Evolutionary conservation across 2,113 vertebrate species (phyloP).

Genomic region (Nematolebias whitei): DNA sequence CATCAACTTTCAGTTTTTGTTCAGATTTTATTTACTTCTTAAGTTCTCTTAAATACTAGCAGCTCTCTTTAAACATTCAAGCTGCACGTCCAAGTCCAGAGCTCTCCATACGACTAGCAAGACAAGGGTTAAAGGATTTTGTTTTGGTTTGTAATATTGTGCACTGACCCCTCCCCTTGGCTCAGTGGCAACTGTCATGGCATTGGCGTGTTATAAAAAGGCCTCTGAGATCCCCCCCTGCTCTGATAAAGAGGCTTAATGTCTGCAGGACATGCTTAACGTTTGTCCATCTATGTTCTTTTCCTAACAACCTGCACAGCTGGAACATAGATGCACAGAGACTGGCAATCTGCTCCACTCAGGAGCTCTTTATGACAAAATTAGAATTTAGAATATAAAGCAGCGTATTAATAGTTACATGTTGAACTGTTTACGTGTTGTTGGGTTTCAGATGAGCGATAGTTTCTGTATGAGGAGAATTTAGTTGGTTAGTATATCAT

Average conservation of each 20-base stretch:
- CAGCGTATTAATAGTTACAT: constrained; percentile 45
- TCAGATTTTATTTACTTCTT: no score
- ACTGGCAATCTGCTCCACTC: constrained; percentile 58
- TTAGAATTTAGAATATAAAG: constrained; percentile 31
- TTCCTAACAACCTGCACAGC: constrained; percentile 62
- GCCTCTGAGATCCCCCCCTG: constrained; percentile 62
- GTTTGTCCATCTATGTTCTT: constrained; percentile 73
- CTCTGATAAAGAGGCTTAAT: constrained; percentile 78
- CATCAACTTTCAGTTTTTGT: no score
- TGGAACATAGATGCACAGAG: constrained; percentile 73
- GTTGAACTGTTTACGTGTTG: constrained; percentile 51
- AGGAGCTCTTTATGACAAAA: constrained; percentile 74
- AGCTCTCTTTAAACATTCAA: background rate
- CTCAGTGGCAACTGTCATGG: constrained; percentile 43
- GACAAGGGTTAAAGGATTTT: constrained; percentile 74
- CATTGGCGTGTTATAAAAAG: constrained; percentile 80
- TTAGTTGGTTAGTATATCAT: no score
- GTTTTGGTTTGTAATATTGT: constrained; percentile 74
- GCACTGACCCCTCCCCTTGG: constrained; percentile 68
- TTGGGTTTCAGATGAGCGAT: constrained; percentile 52
- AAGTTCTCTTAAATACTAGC: no score
- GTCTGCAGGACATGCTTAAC: constrained; percentile 80
- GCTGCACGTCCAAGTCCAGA: constrained; percentile 1
- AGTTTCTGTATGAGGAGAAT: constrained; percentile 34
- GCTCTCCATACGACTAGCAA: constrained; percentile 16